Percentiles rank a stretch among this genome's conserved stretches.
phyloP scores from a whole-genome alignment of 2,797 vertebrate genomes.

The Chrysocyon brachyurus region DNA sequence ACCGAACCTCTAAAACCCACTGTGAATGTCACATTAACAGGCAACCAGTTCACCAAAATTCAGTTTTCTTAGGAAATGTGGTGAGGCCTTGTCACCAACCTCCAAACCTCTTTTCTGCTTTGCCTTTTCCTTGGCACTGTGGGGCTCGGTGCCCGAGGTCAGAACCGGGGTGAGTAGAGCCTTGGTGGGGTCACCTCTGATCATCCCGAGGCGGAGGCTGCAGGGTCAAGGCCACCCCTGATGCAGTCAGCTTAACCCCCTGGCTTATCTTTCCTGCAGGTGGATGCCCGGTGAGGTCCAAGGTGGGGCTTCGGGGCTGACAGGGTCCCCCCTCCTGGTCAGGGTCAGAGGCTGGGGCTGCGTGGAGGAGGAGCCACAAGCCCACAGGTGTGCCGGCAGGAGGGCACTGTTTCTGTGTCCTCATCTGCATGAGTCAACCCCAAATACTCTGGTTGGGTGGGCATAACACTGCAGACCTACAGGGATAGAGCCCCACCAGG shows the following conservation, averaged over 20 bases:
- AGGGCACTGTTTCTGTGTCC: no score
- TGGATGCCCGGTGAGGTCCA: rapidly evolving
- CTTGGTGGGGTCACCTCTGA: neutral
- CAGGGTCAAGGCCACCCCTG: neutral
- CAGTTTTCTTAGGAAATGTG: neutral
- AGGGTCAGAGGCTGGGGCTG: neutral
- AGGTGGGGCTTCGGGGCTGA: no score
- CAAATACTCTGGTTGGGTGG: rapidly evolving
- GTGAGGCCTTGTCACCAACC: rapidly evolving
- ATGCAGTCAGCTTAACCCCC: rapidly evolving
- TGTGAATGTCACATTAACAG: rapidly evolving
- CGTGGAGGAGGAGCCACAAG: rapidly evolving
- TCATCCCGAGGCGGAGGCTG: neutral
- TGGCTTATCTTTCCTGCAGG: neutral
- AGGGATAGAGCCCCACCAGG: neutral
- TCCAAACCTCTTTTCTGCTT: neutral
- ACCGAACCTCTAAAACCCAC: neutral
- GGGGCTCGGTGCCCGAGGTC: neutral
- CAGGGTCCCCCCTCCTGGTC: neutral
- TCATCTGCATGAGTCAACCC: no score
- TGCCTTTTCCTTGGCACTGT: neutral
- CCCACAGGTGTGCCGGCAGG: rapidly evolving
- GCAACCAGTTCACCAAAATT: rapidly evolving
- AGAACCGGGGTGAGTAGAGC: rapidly evolving
- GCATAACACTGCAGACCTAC: rapidly evolving